phyloP scores from a whole-genome alignment of 2,113 vertebrate genomes.

The Siniperca chuatsi region DNA sequence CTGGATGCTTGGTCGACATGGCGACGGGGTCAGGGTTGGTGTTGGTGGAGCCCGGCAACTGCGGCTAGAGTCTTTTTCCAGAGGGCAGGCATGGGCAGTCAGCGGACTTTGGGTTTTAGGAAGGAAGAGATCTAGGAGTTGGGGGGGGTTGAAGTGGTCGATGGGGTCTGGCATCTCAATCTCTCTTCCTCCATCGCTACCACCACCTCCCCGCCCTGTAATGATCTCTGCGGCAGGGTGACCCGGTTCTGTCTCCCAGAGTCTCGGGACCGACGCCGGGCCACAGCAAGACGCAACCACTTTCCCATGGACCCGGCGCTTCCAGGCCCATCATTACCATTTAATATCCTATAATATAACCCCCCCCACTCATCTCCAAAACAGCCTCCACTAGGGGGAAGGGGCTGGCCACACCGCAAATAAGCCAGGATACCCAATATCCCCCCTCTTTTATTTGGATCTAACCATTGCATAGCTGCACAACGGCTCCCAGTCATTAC shows the following conservation, averaged over 20 bases:
- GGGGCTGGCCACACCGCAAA: constrained; percentile 80
- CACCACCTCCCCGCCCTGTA: constrained; percentile 65
- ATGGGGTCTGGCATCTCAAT: constrained; percentile 69
- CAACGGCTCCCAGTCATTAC: constrained; percentile 79
- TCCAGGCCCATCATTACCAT: constrained; percentile 85
- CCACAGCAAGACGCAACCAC: constrained; percentile 81
- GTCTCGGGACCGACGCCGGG: constrained; percentile 63
- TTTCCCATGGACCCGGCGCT: constrained; percentile 82
- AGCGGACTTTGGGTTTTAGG: constrained; percentile 52
- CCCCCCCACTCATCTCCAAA: constrained; percentile 71
- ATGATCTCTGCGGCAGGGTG: constrained; percentile 82
- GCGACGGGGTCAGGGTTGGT: constrained; percentile 44
- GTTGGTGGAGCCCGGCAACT: constrained; percentile 44
- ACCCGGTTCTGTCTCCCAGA: constrained; percentile 80
- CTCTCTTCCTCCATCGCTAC: constrained; percentile 28
- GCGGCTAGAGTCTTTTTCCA: constrained; percentile 65
- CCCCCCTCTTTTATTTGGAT: constrained; percentile 75
- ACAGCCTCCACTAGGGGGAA: constrained; percentile 71
- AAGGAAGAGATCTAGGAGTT: constrained; percentile 36
- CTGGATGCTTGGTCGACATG: constrained; percentile 64
- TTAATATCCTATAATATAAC: constrained; percentile 87
- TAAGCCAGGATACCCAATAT: constrained; percentile 83
- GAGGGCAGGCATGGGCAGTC: constrained; percentile 55
- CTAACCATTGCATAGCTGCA: constrained; percentile 77
- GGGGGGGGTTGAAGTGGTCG: constrained; percentile 63